phyloP scores from a whole-genome alignment of 2,888 invertebrate species.

The Apamea anceps region DNA sequence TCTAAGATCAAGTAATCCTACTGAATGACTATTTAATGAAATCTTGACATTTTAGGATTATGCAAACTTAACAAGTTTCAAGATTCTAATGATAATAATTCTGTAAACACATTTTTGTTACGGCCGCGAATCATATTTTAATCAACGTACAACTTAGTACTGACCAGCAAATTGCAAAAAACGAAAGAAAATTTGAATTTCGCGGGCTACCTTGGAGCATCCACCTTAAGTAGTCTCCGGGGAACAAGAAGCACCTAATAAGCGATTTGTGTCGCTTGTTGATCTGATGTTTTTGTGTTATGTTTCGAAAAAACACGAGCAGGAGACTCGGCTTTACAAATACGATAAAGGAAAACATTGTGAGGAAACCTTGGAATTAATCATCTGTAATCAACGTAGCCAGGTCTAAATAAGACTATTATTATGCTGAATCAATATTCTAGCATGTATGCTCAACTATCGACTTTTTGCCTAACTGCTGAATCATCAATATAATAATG shows the following conservation, averaged over 20 bases:
- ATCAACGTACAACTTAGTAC: too few species aligned
- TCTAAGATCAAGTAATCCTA: too few species aligned
- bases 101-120: too few species aligned
- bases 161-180: too few species aligned
- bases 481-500: neutral
- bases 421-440: neutral
- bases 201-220: too few species aligned
- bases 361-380: slow-evolving; percentile 6
- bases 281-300: neutral
- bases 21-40: too few species aligned
- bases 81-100: too few species aligned
- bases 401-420: neutral
- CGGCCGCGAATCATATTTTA: too few species aligned
- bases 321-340: neutral
- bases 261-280: neutral
- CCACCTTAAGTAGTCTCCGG: neutral
- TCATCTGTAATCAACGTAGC: neutral
- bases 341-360: slow-evolving; percentile 9
- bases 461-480: neutral
- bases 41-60: too few species aligned
- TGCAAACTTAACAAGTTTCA: too few species aligned
- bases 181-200: too few species aligned
- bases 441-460: neutral
- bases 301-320: neutral
- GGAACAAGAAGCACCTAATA: neutral